Evolutionary conservation across 2,888 invertebrate species (phyloP), one percentile per base, ranked within the genome.

Genomic region (Parnassius mnemosyne): DNA sequence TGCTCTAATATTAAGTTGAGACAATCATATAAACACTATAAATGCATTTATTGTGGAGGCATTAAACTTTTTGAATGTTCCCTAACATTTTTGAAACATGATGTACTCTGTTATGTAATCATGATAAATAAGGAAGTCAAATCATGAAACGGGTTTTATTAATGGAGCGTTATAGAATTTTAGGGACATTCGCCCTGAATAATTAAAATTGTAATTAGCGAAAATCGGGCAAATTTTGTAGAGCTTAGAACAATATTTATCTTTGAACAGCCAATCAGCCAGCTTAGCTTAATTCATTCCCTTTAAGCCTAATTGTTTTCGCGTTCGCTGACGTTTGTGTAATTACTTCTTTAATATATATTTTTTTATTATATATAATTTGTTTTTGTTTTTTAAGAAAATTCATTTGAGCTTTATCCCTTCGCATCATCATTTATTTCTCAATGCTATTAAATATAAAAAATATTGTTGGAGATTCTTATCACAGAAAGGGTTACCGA

Each of bases 141-240:
- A 56, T 12, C 25, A 20, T 9, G 3, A 34, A 7, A 9, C 46
- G 41, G 34, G 10, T 20, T 34, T 34, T 34, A 34, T 34, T 60
- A 49, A 50, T n/a, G 42, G 50, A 43, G 20, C 43, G 12, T 25
- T 41, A 57, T 51, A 34, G 57, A n/a, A 42, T 16, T 13, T 11
- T 10, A 11, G 50, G 50, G 51, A 43, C 20, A 67, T 65, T 56
- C 62, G 47, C 67, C 72, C 65, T 82, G 78, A 83, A 80, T 83
- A 78, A 83, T 84, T 81, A 79, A 81, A 78, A 79, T 76, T 73
- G 72, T 71, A 80, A 83, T 84, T 79, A 81, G 68, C 54, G 70
- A 59, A 67, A 63, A 61, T 70, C 63, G 63, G 68, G 71, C 69
- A 69, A 43, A 43, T 43, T 74, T 51, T 20, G 43, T 12, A 57